Conservation (phyloP, 2,113 vertebrate species). For the Atlantisia rogersi region DNA sequence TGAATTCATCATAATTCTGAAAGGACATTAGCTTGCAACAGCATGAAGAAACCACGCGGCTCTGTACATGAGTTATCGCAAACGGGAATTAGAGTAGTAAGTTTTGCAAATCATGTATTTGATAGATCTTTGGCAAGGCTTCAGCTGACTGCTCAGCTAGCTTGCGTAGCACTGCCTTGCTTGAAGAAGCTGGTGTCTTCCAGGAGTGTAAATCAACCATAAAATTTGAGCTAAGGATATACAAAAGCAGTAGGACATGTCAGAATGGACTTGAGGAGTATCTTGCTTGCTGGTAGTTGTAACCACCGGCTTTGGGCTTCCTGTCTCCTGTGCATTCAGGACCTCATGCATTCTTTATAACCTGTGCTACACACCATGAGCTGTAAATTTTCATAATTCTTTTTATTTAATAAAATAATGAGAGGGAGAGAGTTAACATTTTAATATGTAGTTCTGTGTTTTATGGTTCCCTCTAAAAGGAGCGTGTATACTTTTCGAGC, state of each 20-base stretch:
- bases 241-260: slow-evolving; percentile 24
- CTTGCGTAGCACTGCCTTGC: neutral
- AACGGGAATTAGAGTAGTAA: slow-evolving; percentile 5
- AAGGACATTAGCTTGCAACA: neutral
- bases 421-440: slow-evolving; percentile 60
- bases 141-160: neutral
- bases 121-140: slow-evolving; percentile 27
- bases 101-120: slow-evolving; percentile 20
- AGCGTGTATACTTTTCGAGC: slow-evolving; percentile 65
- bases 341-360: neutral
- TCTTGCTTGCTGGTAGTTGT: neutral
- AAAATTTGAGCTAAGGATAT: neutral
- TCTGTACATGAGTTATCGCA: slow-evolving; percentile 2
- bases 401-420: slow-evolving; percentile 51
- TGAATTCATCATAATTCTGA: slow-evolving; percentile 24
- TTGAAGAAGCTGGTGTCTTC: slow-evolving; percentile 35
- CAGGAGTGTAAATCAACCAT: slow-evolving; percentile 15
- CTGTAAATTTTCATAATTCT: neutral
- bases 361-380: neutral
- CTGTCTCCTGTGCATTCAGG: neutral
- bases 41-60: slow-evolving; percentile 1
- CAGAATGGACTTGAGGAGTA: neutral
- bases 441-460: slow-evolving; percentile 66
- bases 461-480: slow-evolving; percentile 64
- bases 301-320: neutral